Evolutionary conservation across 1,140 invertebrate genomes (phyloP), one percentile per base, ranked within the genome.

Genomic region (Battus philenor): DNA sequence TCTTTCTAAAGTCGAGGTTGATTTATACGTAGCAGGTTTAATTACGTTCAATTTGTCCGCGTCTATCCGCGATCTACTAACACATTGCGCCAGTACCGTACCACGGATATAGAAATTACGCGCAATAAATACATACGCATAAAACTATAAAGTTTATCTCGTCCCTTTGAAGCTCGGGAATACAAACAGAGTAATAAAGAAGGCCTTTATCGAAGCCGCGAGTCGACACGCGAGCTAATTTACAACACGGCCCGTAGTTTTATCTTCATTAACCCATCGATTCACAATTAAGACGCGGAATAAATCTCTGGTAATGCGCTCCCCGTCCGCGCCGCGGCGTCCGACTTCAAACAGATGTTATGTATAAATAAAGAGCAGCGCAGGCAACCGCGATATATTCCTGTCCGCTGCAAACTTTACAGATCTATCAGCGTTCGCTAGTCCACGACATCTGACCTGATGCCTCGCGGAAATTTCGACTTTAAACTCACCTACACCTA

Each of bases 181-280:
- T 82, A 85, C 78, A 85, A 85, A 85, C 81, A 85, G 69, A 82
- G 81, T 70, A 85, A 85, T 85, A 85, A 85, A 85, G 81, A 74
- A 85, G 64, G 71, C 68, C 74, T 85, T 85, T 82, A 82, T 85
- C 81, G 72, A 69, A 81, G 77, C 73, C 72, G 72, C 62, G 73
- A 85, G 78, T 81, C 76, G 78, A 85, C 78, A 85, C 81, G 78
- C 78, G 67, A 83, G 78, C 81, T 85, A 85, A 85, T 85, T 85
- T 85, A 85, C 79, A 81, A 82, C 79, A 85, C 78, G 63, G 75
- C 77, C 78, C 73, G 73, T 66, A 71, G 77, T 85, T 85, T 85
- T 85, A 85, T 85, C 81, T 85, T 85, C 81, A 85, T 85, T 85
- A 85, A 83, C 77, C 81, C 78, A 85, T 85, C 81, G 78, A 85